Percentiles rank a stretch among this genome's conserved stretches.
Conservation (phyloP, 2,797 vertebrate species). For the Eospalax fontanierii region DNA sequence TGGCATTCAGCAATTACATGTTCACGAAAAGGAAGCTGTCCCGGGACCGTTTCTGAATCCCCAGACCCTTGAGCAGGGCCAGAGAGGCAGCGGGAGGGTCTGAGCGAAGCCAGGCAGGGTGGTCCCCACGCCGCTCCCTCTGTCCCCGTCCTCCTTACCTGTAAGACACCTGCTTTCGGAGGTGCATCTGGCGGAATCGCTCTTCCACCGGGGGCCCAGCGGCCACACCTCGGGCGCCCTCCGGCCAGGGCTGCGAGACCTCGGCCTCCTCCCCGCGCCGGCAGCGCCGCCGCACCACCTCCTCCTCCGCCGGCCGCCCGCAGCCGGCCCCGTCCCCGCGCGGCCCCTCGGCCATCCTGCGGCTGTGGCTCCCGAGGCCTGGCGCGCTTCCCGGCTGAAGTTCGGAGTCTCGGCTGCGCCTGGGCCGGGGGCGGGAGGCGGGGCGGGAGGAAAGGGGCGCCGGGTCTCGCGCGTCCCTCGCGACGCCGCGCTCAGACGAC, state of each 20-base stretch:
- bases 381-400: neutral
- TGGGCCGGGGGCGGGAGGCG: neutral
- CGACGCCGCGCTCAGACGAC: constrained; percentile 66
- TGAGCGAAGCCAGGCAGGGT: neutral
- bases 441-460: neutral
- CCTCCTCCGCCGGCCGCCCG: constrained; percentile 79
- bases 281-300: constrained; percentile 70
- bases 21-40: neutral
- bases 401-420: constrained; percentile 22
- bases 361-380: neutral
- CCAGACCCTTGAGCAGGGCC: neutral
- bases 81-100: neutral
- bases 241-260: constrained; percentile 55
- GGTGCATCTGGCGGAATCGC: constrained; percentile 90
- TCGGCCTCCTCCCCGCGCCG: constrained; percentile 60
- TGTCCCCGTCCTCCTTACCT: constrained; percentile 88
- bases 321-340: constrained; percentile 66
- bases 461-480: constrained; percentile 1
- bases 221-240: constrained; percentile 63
- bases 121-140: neutral
- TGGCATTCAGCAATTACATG: neutral
- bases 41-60: neutral
- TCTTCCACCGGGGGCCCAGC: constrained; percentile 85
- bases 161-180: constrained; percentile 94
- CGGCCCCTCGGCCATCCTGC: constrained; percentile 80